Conservation (phyloP, 1,140 invertebrate genomes). For the Anastrepha obliqua region DNA sequence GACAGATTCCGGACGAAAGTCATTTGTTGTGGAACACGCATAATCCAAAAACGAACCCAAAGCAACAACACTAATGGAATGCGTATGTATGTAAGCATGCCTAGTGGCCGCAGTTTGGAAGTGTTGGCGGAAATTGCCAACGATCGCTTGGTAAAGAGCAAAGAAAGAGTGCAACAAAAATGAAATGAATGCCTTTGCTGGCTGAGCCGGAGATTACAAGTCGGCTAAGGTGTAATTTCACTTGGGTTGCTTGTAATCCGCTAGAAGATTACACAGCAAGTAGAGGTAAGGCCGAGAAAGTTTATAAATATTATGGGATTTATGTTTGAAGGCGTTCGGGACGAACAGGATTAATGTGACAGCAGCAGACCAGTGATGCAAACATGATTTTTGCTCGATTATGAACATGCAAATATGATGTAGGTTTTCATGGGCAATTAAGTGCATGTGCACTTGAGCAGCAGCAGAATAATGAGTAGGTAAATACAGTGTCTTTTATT, state of each 20-base stretch:
- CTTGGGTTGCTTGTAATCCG: constrained; percentile 34
- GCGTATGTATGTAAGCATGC: not conserved
- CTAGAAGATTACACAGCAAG: not conserved
- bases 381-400: not conserved
- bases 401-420: not conserved
- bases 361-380: constrained; percentile 18
- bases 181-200: constrained; percentile 15
- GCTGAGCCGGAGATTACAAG: constrained; percentile 36
- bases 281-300: not conserved
- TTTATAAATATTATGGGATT: not conserved
- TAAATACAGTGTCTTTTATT: too few species aligned
- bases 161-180: not conserved
- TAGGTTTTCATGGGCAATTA: not conserved
- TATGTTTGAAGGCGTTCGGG: not conserved
- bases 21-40: constrained; percentile 46
- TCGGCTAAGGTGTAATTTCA: constrained; percentile 47
- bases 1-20: constrained; percentile 49
- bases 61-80: not conserved
- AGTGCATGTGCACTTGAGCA: not conserved
- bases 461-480: too few species aligned
- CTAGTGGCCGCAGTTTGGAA: not conserved
- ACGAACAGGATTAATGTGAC: constrained; percentile 30
- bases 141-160: not conserved
- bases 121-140: constrained; percentile 33
- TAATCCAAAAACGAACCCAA: not conserved